Percentiles rank a stretch among this genome's conserved stretches.
Evolutionary conservation across 2,888 invertebrate species (phyloP).

Genomic region (Macropis europaea): DNA sequence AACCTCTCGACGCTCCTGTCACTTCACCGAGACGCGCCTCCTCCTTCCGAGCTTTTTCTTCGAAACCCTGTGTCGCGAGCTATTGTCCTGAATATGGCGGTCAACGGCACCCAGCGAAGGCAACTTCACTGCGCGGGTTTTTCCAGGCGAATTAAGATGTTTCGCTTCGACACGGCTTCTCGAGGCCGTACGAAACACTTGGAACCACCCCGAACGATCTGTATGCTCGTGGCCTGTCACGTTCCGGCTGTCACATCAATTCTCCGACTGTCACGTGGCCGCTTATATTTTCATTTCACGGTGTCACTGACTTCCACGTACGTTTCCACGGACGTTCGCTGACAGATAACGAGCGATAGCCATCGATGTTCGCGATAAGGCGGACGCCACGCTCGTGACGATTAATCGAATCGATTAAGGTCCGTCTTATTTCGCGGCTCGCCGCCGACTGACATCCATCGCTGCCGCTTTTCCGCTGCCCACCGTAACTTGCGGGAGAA

Average conservation of each 20-base stretch:
- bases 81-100: conserved; percentile 58
- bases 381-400: not conserved
- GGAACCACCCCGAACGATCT: not conserved
- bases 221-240: not conserved
- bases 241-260: conserved; percentile 1
- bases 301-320: not conserved
- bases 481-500: conserved; percentile 15
- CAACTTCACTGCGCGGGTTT: conserved; percentile 52
- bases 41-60: conserved; percentile 27
- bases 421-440: conserved; percentile 34
- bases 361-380: not conserved
- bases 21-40: conserved; percentile 16
- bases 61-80: conserved; percentile 25
- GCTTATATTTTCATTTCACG: conserved; percentile 17
- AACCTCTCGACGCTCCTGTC: conserved; percentile 36
- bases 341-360: not conserved
- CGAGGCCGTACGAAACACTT: not conserved
- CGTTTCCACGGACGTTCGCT: not conserved
- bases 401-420: conserved; percentile 33
- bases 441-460: conserved; percentile 49
- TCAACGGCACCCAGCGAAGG: conserved; percentile 52
- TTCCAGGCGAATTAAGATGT: conserved; percentile 20
- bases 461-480: conserved; percentile 19
- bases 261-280: conserved; percentile 14
- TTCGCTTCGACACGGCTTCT: not conserved